Evolutionary conservation across 2,888 invertebrate genomes (phyloP), one percentile per base, ranked within the genome.

Genomic region (Philereme vetulata): DNA sequence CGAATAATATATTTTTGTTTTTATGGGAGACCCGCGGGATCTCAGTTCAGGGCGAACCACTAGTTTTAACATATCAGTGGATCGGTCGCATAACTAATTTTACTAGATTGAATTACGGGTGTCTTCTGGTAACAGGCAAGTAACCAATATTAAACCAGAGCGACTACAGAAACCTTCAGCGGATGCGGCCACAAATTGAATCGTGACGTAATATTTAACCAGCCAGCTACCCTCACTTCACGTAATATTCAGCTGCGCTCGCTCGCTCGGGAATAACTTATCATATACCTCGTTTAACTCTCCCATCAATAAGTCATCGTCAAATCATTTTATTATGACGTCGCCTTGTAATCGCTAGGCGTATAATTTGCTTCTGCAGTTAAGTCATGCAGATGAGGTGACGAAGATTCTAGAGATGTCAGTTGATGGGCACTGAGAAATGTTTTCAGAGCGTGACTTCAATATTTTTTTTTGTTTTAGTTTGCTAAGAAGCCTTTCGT

Each of bases 221-320:
- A 36, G 50, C 60, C 62, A 45, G 72, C 71, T 75, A 71, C 75
- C 72, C 73, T 70, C 72, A 63, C 71, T 62, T 68, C 65, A 66
- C 70, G 66, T 76, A 77, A 80, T 78, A 72, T 75, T 67, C 75
- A 74, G 72, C 10, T 43, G 4, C 43, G 43, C 7, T 43, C 43
- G 10, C 43, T 11, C 5, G 70, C 74, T 70, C 72, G 72, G 73
- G 79, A 76, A 79, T 75, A 76, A 80, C 75, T 80, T 80, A 80
- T 80, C 81, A 79, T 78, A 76, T 75, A 77, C 73, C 77, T 81
- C 79, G 78, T 81, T 80, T 79, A 78, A 77, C 79, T 74, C 72
- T 61, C 69, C 75, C 76, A 77, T 80, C 80, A 79, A 80, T 80
- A 78, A 78, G 76, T 74, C 72, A 76, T 76, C 74, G 74, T 71